Evolutionary conservation across 1,140 invertebrate species (phyloP).

Genomic region (Brachionus sp.): DNA sequence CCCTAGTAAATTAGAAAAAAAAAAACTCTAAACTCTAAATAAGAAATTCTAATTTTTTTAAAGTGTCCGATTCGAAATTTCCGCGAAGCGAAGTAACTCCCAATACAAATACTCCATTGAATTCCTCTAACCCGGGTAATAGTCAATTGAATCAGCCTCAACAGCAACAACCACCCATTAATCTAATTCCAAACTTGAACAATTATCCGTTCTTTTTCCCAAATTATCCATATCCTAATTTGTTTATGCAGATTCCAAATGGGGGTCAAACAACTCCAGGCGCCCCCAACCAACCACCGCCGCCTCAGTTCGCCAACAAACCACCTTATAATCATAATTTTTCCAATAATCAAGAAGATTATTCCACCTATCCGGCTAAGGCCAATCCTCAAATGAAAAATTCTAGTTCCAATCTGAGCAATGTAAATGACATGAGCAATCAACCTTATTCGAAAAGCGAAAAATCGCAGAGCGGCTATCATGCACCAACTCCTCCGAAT

Average conservation of each 20-base stretch:
- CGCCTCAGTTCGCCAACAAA: conserved; percentile 22
- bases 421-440: conserved; percentile 19
- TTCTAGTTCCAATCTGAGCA: conserved; percentile 33
- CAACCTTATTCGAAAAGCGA: background rate
- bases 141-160: background rate
- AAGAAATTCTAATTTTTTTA: background rate
- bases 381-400: conserved; percentile 6
- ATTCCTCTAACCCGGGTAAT: background rate
- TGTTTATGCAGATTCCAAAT: conserved; percentile 35
- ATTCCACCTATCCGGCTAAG: background rate
- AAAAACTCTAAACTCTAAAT: background rate
- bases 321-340: conserved; percentile 15
- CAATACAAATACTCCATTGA: background rate
- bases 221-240: conserved; percentile 28
- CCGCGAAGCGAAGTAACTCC: background rate
- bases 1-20: background rate
- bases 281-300: background rate
- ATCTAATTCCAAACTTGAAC: conserved; percentile 32
- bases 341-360: conserved; percentile 11
- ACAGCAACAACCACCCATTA: conserved; percentile 37
- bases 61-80: conserved; percentile 33
- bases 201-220: conserved; percentile 43
- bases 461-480: conserved; percentile 12
- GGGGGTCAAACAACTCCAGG: conserved; percentile 2
- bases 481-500: conserved; percentile 12